Conservation (phyloP, 2,113 vertebrate genomes). For the Eonycteris spelaea region DNA sequence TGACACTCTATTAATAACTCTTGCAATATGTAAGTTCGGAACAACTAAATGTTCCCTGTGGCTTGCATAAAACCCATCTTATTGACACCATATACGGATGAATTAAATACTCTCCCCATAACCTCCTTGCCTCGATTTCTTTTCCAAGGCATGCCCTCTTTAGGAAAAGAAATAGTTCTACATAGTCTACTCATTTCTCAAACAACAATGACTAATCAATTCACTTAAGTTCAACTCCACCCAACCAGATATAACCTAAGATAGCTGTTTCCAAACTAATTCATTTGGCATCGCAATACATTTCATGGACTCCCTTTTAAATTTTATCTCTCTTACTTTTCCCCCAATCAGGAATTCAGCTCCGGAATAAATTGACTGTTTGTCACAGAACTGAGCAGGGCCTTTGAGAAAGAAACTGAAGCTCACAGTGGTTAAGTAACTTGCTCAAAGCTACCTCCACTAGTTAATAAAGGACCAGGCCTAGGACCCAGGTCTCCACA, state of each 20-base stretch:
- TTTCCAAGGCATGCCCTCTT: neutral
- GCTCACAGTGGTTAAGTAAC: neutral
- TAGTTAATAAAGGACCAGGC: neutral
- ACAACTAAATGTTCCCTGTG: neutral
- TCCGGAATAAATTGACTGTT: neutral
- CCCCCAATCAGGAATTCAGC: neutral
- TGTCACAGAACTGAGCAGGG: neutral
- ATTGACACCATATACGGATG: neutral
- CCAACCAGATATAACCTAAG: neutral
- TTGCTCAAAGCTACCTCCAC: neutral
- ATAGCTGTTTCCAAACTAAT: conserved; percentile 10
- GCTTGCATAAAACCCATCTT: neutral
- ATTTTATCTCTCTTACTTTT: neutral
- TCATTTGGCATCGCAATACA: neutral
- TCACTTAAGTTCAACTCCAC: neutral
- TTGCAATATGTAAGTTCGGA: neutral
- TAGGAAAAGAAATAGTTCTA: neutral
- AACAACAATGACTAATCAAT: conserved; percentile 3
- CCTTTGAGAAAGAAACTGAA: neutral
- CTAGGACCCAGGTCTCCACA: neutral
- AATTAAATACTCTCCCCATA: neutral
- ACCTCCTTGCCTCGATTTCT: neutral
- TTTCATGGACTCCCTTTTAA: neutral
- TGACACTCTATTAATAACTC: neutral
- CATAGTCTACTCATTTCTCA: conserved; percentile 18